phyloP scores from a whole-genome alignment of 2,113 vertebrate genomes.

The Psettodes erumei region DNA sequence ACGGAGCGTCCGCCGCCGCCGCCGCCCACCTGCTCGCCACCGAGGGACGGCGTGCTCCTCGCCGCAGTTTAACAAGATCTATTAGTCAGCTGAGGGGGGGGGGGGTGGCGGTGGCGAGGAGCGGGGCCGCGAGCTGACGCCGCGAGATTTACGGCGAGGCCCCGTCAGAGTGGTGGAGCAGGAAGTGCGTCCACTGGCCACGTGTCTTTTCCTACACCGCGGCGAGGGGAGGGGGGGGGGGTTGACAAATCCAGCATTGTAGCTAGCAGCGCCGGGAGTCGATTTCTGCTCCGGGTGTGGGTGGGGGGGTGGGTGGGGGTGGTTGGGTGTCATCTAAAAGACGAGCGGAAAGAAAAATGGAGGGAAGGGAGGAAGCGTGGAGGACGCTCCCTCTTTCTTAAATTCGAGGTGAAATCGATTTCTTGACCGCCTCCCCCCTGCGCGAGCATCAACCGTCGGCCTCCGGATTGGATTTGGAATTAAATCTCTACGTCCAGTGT shows the following conservation, averaged over 20 bases:
- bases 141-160: conserved; percentile 77
- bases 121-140: conserved; percentile 70
- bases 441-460: conserved; percentile 17
- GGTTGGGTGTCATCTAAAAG: conserved; percentile 30
- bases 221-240: background rate
- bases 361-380: conserved; percentile 17
- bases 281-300: conserved; percentile 25
- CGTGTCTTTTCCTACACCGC: conserved; percentile 62
- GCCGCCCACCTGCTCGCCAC: conserved; percentile 35
- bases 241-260: conserved; percentile 45
- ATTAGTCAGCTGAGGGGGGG: conserved; percentile 75
- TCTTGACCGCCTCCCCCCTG: conserved; percentile 68
- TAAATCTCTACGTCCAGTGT: conserved; percentile 68
- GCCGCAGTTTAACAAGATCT: conserved; percentile 78
- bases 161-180: conserved; percentile 64
- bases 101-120: conserved; percentile 56
- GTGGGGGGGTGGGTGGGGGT: too few species aligned
- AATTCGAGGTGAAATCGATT: conserved; percentile 73
- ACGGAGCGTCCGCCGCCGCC: too few species aligned
- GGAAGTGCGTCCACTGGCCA: conserved; percentile 63
- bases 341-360: conserved; percentile 5
- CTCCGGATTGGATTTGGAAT: conserved; percentile 72
- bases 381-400: conserved; percentile 45
- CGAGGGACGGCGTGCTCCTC: conserved; percentile 67
- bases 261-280: conserved; percentile 12